phyloP scores from a whole-genome alignment of 2,888 invertebrate genomes.

The Ophion slaviceki region DNA sequence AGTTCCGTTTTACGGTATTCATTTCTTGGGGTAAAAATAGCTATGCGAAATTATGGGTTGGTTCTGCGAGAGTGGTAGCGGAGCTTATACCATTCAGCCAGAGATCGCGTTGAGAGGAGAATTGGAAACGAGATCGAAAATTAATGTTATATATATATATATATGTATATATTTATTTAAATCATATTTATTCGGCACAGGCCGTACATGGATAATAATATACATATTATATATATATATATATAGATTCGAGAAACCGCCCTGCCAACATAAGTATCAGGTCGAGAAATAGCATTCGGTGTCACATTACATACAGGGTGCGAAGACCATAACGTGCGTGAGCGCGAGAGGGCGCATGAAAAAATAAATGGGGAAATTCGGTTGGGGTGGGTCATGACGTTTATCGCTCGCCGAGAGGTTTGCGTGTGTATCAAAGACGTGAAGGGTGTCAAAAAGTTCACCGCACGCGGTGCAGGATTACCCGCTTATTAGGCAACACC shows the following conservation, averaged over 20 bases:
- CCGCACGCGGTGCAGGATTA: constrained; percentile 64
- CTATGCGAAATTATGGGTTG: not conserved
- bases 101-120: constrained; percentile 8
- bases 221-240: constrained; percentile 34
- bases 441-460: constrained; percentile 66
- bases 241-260: constrained; percentile 44
- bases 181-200: constrained; percentile 29
- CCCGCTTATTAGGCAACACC: constrained; percentile 63
- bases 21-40: not conserved
- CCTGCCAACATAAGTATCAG: constrained; percentile 47
- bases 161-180: not conserved
- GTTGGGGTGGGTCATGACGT: constrained; percentile 50
- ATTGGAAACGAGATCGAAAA: constrained; percentile 45
- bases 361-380: constrained; percentile 58
- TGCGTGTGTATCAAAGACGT: constrained; percentile 20
- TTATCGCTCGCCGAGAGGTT: constrained; percentile 28
- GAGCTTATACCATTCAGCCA: not conserved
- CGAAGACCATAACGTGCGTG: constrained; percentile 16
- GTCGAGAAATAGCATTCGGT: constrained; percentile 46
- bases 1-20: not conserved
- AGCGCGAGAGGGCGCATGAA: constrained; percentile 38
- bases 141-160: constrained; percentile 3
- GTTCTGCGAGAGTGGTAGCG: constrained; percentile 10
- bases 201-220: constrained; percentile 42
- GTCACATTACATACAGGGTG: constrained; percentile 48